Conservation (phyloP, 2,797 vertebrate species). For the Eurystomus glaucurus region DNA sequence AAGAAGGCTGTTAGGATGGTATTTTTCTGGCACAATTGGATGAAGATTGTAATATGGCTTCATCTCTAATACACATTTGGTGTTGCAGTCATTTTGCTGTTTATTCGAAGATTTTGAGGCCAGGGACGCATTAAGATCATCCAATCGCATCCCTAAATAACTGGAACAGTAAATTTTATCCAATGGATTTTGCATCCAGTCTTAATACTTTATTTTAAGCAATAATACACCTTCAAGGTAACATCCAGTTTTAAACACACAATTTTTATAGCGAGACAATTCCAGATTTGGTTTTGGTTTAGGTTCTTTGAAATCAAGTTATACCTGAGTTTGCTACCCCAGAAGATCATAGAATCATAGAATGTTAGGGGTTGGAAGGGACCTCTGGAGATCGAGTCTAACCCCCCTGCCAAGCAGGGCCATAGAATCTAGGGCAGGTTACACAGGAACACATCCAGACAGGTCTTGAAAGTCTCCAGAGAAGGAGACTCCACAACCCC, state of each 20-base stretch:
- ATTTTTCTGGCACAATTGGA: constrained; percentile 36
- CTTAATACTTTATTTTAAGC: not conserved
- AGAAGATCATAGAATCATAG: too few relatives aligned
- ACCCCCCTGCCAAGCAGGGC: too few relatives aligned
- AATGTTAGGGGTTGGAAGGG: too few relatives aligned
- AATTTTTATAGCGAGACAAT: not conserved
- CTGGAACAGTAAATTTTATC: not conserved
- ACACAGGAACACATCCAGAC: too few relatives aligned
- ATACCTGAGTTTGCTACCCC: not conserved
- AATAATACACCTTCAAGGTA: not conserved
- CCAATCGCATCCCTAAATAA: not conserved
- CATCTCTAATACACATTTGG: not conserved
- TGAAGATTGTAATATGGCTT: constrained; percentile 7
- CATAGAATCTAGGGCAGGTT: too few relatives aligned
- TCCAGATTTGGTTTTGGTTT: not conserved
- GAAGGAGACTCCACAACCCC: too few relatives aligned
- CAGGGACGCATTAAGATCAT: constrained; percentile 18
- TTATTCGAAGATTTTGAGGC: constrained; percentile 47
- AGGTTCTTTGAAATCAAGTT: not conserved
- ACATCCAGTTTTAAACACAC: not conserved
- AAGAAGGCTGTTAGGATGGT: not conserved
- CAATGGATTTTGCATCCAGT: not conserved
- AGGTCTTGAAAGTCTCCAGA: too few relatives aligned
- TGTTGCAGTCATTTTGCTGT: constrained; percentile 13
- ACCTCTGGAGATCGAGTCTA: too few relatives aligned